Percentiles rank a stretch among this genome's conserved stretches.
Evolutionary conservation across 2,888 invertebrate species (phyloP).

Genomic region (Euclidia mi): DNA sequence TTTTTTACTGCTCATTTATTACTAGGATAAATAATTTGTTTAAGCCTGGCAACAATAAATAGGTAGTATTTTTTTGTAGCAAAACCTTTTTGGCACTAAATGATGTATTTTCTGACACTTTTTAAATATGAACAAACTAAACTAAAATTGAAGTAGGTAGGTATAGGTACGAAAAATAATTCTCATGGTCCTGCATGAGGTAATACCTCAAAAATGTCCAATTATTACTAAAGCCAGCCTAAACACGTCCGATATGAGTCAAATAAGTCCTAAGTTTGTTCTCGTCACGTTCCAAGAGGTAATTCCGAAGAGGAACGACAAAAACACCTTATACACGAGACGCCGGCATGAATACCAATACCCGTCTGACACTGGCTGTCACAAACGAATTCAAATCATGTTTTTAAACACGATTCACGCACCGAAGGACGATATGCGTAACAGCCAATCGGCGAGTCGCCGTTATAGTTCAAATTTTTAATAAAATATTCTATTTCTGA

Average conservation of each 20-base stretch:
- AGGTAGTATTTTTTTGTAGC: too few species aligned
- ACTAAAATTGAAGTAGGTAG: too few species aligned
- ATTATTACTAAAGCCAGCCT: slow-evolving; percentile 36
- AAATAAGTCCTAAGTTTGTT: slow-evolving; percentile 56
- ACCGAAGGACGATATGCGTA: slow-evolving; percentile 75
- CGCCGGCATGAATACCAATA: slow-evolving; percentile 81
- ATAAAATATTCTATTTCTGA: slow-evolving; percentile 11
- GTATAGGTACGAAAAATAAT: background rate
- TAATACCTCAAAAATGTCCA: slow-evolving; percentile 14
- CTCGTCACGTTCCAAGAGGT: slow-evolving; percentile 82
- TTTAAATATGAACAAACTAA: too few species aligned
- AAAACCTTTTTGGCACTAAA: too few species aligned
- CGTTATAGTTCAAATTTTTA: slow-evolving; percentile 44
- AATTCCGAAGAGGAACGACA: slow-evolving; percentile 81
- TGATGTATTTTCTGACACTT: too few species aligned
- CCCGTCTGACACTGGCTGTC: slow-evolving; percentile 66
- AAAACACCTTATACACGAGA: slow-evolving; percentile 79
- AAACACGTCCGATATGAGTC: slow-evolving; percentile 49
- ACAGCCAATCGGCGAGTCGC: slow-evolving; percentile 50
- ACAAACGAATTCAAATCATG: slow-evolving; percentile 79
- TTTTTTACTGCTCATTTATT: too few species aligned
- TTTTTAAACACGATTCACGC: slow-evolving; percentile 72
- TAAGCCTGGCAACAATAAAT: too few species aligned
- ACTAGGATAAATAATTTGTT: too few species aligned
- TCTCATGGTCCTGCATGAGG: background rate